Evolutionary conservation across 2,888 invertebrate species (phyloP).

Genomic region (Hyposoter didymator): DNA sequence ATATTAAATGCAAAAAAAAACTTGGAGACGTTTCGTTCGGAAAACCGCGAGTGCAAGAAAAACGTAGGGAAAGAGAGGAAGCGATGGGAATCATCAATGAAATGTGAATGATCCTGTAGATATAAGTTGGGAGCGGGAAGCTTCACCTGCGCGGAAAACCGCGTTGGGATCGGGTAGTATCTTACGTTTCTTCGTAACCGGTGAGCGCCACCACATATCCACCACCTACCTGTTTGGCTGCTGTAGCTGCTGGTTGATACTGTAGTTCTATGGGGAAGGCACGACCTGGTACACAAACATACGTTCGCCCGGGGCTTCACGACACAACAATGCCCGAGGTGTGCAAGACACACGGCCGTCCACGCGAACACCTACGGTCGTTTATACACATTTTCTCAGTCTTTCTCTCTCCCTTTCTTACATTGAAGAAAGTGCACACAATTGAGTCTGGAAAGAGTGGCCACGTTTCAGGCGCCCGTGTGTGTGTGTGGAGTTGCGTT

Average conservation of each 20-base stretch:
- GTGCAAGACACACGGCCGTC: constrained; percentile 57
- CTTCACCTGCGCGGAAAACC: constrained; percentile 76
- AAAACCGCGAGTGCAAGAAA: background rate
- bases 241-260: constrained; percentile 30
- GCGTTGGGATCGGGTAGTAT: constrained; percentile 44
- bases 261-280: constrained; percentile 53
- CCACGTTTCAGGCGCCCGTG: background rate
- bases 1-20: no score
- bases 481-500: constrained; percentile 21
- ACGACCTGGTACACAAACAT: constrained; percentile 57
- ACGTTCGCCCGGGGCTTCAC: constrained; percentile 34
- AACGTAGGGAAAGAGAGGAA: background rate
- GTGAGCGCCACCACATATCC: constrained; percentile 61
- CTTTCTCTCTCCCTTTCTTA: background rate
- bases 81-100: background rate
- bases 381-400: background rate
- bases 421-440: constrained; percentile 2
- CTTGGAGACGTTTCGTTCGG: no score
- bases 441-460: constrained; percentile 24
- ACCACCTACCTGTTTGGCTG: constrained; percentile 62
- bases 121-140: constrained; percentile 55
- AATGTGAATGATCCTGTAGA: constrained; percentile 47
- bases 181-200: constrained; percentile 58
- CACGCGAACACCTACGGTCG: constrained; percentile 60
- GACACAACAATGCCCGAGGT: constrained; percentile 64